Percentiles rank a stretch among this genome's conserved stretches.
Conservation (phyloP, 2,888 invertebrate genomes). For the Boloria selene region DNA sequence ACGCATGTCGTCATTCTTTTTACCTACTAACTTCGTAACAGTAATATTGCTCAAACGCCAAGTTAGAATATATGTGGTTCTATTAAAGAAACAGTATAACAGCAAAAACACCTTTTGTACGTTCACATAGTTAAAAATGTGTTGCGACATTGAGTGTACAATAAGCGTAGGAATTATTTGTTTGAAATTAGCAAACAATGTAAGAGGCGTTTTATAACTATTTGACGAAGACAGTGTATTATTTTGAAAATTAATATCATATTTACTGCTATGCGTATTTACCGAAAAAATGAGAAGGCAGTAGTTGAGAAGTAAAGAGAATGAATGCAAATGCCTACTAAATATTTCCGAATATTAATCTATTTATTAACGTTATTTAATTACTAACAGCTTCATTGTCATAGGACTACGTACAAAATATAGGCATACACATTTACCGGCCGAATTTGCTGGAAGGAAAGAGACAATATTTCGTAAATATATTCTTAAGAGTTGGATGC, state of each 20-base stretch:
- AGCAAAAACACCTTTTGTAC: slow-evolving; percentile 29
- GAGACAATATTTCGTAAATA: too few relatives aligned
- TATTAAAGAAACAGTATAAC: slow-evolving; percentile 24
- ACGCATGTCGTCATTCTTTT: slow-evolving; percentile 4
- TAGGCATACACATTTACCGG: not conserved
- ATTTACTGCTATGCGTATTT: too few relatives aligned
- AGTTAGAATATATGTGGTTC: slow-evolving; percentile 15
- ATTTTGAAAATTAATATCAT: too few relatives aligned
- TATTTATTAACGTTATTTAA: too few relatives aligned
- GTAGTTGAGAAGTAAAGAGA: too few relatives aligned
- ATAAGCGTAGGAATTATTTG: slow-evolving; percentile 34
- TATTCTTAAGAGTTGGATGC: too few relatives aligned
- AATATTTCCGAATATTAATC: too few relatives aligned
- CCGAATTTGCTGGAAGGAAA: not conserved
- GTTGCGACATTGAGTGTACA: slow-evolving; percentile 35
- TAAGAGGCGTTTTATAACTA: slow-evolving; percentile 30
- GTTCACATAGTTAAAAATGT: slow-evolving; percentile 30
- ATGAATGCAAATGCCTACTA: too few relatives aligned
- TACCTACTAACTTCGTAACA: slow-evolving; percentile 13
- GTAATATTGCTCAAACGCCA: slow-evolving; percentile 13
- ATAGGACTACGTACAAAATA: too few relatives aligned
- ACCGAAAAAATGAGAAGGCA: too few relatives aligned
- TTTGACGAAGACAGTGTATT: slow-evolving; percentile 24
- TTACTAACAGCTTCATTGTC: too few relatives aligned
- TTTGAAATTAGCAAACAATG: slow-evolving; percentile 39